Evolutionary conservation across 2,888 invertebrate genomes (phyloP), one percentile per base, ranked within the genome.

Genomic region (Rhagonycha lutea): DNA sequence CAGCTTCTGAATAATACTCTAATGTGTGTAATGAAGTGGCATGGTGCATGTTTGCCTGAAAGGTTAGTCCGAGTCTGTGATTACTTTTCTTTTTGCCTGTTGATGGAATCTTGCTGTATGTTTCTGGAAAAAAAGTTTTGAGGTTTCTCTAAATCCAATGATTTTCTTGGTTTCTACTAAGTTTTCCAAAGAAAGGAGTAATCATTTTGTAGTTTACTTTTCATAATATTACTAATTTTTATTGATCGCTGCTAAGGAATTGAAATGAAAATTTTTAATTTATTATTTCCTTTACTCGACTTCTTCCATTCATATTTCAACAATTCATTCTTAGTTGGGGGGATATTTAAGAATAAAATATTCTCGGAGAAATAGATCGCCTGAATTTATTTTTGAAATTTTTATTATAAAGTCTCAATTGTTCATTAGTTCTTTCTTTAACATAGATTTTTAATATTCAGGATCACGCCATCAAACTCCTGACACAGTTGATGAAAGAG

Each of bases 391-490:
- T 18, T 18, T 18, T 18, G 18, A 18, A 18, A n/a, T 47, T n/a
- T 47, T 2, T 47, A n/a, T n/a, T 47, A 47, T 47, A 47, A 47
- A n/a, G 2, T 47, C 7, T 47, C n/a, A 47, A n/a, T 2, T 7
- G 4, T 2, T n/a, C n/a, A 11, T n/a, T n/a, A n/a, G 5, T 47
- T 5, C 47, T n/a, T 47, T 47, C n/a, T 47, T n/a, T 47, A 47
- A 47, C 7, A 47, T 47, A 47, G 2, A n/a, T 7, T 47, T 47
- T 47, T 47, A 47, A 47, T 47, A 47, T 47, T 47, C 47, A 47
- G 91, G 90, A 78, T 89, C 91, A 67, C 90, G 93, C 60, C 92
- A 93, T 84, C 91, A 92, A 82, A 92, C 92, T 63, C 92, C 93
- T 12, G 94, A 94, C 83, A 89, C 91, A 78, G 90, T 89, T 74